Conservation (phyloP, 2,888 invertebrate species). For the Spisula solida region DNA sequence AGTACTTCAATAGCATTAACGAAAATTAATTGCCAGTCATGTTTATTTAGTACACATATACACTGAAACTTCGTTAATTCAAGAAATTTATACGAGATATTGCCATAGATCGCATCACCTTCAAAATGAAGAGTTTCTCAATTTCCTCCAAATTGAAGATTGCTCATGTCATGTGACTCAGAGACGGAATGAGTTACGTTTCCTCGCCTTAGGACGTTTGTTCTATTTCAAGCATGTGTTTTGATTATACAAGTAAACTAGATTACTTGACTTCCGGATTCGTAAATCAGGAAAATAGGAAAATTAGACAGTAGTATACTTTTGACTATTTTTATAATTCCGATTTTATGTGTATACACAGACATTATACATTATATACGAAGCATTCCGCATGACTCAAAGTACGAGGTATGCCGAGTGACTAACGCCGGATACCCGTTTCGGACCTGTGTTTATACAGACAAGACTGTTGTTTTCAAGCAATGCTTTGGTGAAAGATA, state of each 20-base stretch:
- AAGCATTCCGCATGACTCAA: neutral
- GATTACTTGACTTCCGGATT: conserved; percentile 30
- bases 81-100: neutral
- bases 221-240: conserved; percentile 40
- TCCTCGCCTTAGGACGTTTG: conserved; percentile 45
- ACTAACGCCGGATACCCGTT: conserved; percentile 22
- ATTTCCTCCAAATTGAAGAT: conserved; percentile 10
- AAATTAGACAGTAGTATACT: neutral
- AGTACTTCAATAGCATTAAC: neutral
- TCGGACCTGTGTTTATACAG: conserved; percentile 12
- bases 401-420: neutral
- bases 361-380: neutral
- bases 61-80: neutral
- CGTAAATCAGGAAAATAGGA: conserved; percentile 23
- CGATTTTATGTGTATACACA: neutral
- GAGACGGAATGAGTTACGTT: conserved; percentile 18
- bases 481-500: conserved; percentile 7
- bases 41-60: conserved; percentile 8
- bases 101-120: neutral
- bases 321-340: neutral
- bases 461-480: neutral
- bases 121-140: neutral
- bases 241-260: conserved; percentile 39
- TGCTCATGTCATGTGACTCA: conserved; percentile 26
- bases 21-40: neutral